Evolutionary conservation across 2,888 invertebrate genomes (phyloP).

Genomic region (Morinoia aosen): DNA sequence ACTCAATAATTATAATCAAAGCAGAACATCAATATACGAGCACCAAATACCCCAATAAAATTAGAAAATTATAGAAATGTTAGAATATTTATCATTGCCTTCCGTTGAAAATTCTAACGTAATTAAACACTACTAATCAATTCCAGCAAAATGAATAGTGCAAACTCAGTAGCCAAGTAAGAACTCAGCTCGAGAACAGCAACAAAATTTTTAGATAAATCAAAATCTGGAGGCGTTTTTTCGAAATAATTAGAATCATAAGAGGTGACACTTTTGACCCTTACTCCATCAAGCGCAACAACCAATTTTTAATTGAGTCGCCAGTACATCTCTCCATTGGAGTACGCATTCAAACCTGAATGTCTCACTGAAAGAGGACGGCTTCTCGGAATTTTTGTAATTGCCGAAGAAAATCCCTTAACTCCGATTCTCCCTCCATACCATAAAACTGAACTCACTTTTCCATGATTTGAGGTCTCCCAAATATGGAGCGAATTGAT

Average conservation of each 20-base stretch:
- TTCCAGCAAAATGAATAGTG: background rate
- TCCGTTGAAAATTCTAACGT: background rate
- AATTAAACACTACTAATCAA: background rate
- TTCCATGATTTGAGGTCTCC: background rate
- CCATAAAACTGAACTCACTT: background rate
- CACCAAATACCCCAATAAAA: background rate
- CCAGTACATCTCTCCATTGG: background rate
- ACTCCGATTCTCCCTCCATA: background rate
- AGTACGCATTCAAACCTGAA: background rate
- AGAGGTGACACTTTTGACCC: background rate
- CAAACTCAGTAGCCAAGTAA: background rate
- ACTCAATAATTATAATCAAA: background rate
- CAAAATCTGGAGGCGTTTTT: background rate
- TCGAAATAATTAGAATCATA: background rate
- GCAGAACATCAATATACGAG: background rate
- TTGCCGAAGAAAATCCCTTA: background rate
- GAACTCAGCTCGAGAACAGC: background rate
- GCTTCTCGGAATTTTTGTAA: no score
- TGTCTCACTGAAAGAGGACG: background rate
- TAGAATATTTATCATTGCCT: background rate
- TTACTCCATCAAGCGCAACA: background rate
- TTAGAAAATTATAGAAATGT: background rate
- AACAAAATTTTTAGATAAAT: background rate
- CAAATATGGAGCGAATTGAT: background rate
- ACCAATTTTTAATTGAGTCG: background rate